Conservation (phyloP, 2,888 invertebrate genomes). For the Polydesmus complanatus region DNA sequence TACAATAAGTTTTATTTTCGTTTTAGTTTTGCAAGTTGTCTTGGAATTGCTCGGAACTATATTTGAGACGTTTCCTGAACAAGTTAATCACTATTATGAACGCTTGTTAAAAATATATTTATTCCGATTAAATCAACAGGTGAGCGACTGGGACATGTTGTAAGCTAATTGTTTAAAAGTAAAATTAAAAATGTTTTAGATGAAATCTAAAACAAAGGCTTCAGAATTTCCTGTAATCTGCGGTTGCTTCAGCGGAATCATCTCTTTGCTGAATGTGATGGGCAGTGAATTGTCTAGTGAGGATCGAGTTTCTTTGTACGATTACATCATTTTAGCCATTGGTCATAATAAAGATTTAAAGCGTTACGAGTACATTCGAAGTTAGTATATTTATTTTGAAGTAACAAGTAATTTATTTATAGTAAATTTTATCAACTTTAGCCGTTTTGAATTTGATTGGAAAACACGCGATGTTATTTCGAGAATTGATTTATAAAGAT, state of each 20-base stretch:
- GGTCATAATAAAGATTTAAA: background rate
- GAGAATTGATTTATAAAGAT: background rate
- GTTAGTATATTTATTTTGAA: background rate
- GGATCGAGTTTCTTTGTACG: background rate
- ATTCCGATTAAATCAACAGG: constrained; percentile 1
- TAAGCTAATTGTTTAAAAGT: background rate
- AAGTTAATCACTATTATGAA: background rate
- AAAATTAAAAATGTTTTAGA: background rate
- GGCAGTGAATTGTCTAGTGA: background rate
- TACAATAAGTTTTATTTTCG: too few relatives aligned
- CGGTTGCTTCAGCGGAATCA: constrained; percentile 1
- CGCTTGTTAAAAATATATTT: background rate
- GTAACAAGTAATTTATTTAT: background rate
- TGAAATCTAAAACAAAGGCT: background rate
- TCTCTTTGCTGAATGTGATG: background rate
- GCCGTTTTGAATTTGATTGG: background rate
- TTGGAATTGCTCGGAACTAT: background rate
- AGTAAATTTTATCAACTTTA: background rate
- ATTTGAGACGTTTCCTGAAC: background rate
- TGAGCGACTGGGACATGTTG: background rate
- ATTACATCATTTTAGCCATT: background rate
- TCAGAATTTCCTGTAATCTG: constrained; percentile 1
- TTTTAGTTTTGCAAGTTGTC: background rate
- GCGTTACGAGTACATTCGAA: background rate
- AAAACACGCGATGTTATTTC: background rate